Conservation (phyloP, 2,113 vertebrate genomes). For the Pristiophorus japonicus region DNA sequence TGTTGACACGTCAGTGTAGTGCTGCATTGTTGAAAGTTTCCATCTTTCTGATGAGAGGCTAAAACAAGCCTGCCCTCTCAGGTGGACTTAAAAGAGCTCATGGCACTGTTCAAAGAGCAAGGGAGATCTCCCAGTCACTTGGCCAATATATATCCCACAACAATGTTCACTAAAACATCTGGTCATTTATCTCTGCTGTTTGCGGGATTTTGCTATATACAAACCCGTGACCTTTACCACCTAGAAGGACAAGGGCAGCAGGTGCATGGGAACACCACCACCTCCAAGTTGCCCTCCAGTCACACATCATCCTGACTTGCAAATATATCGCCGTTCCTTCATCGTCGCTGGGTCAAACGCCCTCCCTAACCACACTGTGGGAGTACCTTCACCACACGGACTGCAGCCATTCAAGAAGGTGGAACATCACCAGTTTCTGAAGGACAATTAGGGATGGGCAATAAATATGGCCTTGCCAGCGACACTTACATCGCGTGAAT, state of each 20-base stretch:
- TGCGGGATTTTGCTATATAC: too few species aligned
- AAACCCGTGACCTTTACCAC: too few species aligned
- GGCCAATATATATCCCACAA: background rate
- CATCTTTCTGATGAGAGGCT: background rate
- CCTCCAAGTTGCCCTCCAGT: too few species aligned
- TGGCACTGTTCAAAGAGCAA: background rate
- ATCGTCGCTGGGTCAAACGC: background rate
- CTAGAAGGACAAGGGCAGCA: too few species aligned
- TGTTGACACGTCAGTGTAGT: background rate
- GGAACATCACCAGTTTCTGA: background rate
- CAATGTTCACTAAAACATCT: too few species aligned
- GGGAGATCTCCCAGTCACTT: background rate
- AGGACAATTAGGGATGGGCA: background rate
- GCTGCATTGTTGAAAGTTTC: background rate
- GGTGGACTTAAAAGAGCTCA: background rate
- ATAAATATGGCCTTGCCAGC: background rate
- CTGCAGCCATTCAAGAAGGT: too few species aligned
- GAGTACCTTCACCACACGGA: background rate
- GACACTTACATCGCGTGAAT: background rate
- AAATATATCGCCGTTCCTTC: background rate
- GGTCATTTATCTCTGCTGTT: background rate
- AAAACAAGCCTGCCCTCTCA: background rate
- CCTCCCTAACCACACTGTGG: background rate
- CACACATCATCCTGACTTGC: background rate
- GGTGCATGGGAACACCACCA: too few species aligned